These are phyloP conservation scores for Caenorhabditis inopinata DNA, from an alignment of 1,140 invertebrate species.

Conservation along the genomic window DNA sequence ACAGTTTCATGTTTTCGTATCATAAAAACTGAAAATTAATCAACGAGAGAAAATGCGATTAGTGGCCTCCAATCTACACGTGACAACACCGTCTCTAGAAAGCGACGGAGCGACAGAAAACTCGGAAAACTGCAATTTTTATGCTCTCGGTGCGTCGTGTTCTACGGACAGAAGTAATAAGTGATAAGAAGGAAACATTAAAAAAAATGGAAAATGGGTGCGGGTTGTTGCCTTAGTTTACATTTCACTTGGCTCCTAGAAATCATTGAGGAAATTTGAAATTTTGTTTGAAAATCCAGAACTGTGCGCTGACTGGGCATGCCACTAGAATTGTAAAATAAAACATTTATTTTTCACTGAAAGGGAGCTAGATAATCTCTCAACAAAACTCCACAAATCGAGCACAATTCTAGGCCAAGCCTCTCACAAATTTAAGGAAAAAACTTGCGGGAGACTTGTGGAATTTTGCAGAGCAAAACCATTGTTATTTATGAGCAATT, in stretches of 20 bases:
- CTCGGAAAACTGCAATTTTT: background rate
- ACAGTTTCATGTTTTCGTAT: background rate
- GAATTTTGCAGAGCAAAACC: no score
- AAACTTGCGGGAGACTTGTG: no score
- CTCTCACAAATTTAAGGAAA: no score
- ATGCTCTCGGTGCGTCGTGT: constrained; percentile 20
- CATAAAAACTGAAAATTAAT: constrained; percentile 21
- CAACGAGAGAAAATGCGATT: constrained; percentile 15
- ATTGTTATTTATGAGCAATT: no score
- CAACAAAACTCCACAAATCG: no score
- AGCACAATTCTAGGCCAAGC: no score
- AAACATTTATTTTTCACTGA: no score
- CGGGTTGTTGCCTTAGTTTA: background rate
- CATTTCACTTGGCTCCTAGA: background rate
- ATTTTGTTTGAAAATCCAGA: no score
- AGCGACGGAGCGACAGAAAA: background rate
- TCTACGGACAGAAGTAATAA: constrained; percentile 11
- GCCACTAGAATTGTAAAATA: no score
- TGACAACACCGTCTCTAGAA: background rate
- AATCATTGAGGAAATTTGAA: no score
- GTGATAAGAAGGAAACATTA: background rate
- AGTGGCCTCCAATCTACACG: background rate
- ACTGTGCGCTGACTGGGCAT: no score
- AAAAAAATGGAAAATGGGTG: background rate
- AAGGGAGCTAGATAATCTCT: no score